phyloP scores from a whole-genome alignment of 2,797 vertebrate genomes.

The Catostomus latipinnis region DNA sequence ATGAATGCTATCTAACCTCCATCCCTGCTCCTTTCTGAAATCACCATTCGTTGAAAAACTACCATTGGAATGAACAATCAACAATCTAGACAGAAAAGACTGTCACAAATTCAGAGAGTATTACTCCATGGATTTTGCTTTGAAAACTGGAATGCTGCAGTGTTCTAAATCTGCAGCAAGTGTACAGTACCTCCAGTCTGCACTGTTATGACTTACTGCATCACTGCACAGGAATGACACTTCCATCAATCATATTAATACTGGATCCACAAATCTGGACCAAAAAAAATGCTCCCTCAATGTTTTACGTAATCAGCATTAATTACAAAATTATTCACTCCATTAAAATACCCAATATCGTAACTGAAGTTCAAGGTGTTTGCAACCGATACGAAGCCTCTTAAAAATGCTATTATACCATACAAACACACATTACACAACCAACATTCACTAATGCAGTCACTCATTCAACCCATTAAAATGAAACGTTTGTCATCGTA shows the following conservation, averaged over 20 bases:
- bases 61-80: not conserved
- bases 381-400: constrained; percentile 46
- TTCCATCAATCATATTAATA: constrained; percentile 64
- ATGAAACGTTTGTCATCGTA: not conserved
- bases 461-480: not conserved
- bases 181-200: constrained; percentile 49
- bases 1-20: not conserved
- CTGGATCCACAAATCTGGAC: constrained; percentile 55
- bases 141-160: constrained; percentile 12
- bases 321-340: constrained; percentile 66
- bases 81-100: constrained; percentile 7
- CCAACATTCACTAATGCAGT: not conserved
- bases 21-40: not conserved
- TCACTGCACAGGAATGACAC: constrained; percentile 65
- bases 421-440: constrained; percentile 1
- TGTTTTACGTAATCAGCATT: constrained; percentile 58
- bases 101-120: not conserved
- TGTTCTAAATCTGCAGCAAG: constrained; percentile 41
- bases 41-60: not conserved
- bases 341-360: constrained; percentile 59
- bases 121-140: constrained; percentile 8
- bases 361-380: constrained; percentile 58
- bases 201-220: constrained; percentile 65
- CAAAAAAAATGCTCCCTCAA: constrained; percentile 54
- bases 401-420: constrained; percentile 34